Percentiles rank a stretch among this genome's conserved stretches.
Evolutionary conservation across 2,888 invertebrate genomes (phyloP).

Genomic region (Suillia variegata): DNA sequence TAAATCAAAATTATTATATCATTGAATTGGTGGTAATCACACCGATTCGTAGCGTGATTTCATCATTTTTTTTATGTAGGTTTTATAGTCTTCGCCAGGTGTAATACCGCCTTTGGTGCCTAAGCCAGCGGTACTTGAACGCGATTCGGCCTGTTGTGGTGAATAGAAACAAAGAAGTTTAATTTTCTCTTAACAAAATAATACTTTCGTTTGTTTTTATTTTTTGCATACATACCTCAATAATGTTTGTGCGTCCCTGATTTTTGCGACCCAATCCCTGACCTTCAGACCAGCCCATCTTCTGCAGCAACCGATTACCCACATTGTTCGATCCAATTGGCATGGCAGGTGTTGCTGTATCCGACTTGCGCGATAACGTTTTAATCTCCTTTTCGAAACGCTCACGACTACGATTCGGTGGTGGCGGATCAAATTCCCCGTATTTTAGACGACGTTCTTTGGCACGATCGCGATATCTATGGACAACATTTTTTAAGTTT

Average conservation of each 20-base stretch:
- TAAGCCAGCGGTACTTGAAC: conserved; percentile 80
- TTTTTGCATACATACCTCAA: conserved; percentile 68
- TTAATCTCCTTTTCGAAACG: conserved; percentile 69
- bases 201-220: too few species aligned
- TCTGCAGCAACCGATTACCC: conserved; percentile 92
- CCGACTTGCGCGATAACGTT: conserved; percentile 56
- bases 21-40: too few species aligned
- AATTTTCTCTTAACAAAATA: neutral
- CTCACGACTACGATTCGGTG: conserved; percentile 73
- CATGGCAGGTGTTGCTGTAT: conserved; percentile 55
- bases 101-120: conserved; percentile 70
- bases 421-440: conserved; percentile 80
- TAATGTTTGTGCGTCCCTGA: conserved; percentile 91
- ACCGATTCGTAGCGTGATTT: conserved; percentile 60
- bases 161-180: neutral
- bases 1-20: too few species aligned
- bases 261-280: conserved; percentile 92
- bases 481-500: too few species aligned
- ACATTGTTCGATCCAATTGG: conserved; percentile 84
- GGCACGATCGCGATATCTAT: conserved; percentile 87
- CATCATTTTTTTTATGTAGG: conserved; percentile 62
- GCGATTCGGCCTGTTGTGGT: conserved; percentile 47
- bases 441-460: conserved; percentile 94
- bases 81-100: conserved; percentile 60
- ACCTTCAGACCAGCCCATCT: conserved; percentile 99